phyloP scores from a whole-genome alignment of 1,140 invertebrate species.

The Eciton burchellii region DNA sequence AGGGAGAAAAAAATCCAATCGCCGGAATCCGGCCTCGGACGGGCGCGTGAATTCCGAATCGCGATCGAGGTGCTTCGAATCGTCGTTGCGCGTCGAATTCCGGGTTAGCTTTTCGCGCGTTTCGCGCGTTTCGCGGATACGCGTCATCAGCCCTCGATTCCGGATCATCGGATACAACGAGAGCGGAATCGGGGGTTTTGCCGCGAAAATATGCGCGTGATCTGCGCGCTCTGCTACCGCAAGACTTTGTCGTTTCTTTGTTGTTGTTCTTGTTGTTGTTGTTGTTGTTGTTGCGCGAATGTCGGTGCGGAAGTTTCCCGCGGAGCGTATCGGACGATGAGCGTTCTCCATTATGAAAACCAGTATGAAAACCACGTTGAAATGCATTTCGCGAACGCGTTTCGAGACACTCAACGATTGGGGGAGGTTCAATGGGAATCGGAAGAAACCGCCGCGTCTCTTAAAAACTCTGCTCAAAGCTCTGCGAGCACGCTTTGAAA shows the following conservation, averaged over 20 bases:
- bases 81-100: not conserved
- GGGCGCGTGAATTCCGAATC: conserved; percentile 13
- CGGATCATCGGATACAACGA: conserved; percentile 67
- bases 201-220: not conserved
- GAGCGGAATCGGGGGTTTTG: conserved; percentile 61
- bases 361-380: not conserved
- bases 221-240: not conserved
- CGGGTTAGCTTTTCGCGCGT: conserved; percentile 53
- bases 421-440: not conserved
- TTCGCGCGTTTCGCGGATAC: conserved; percentile 70
- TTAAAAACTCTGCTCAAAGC: not conserved
- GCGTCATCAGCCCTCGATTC: conserved; percentile 57
- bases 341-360: not conserved
- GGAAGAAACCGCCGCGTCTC: not conserved
- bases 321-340: not conserved
- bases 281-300: no score
- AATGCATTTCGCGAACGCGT: not conserved
- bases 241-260: not conserved
- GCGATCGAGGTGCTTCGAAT: conserved; percentile 24
- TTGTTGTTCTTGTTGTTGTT: no score
- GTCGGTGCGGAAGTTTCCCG: not conserved
- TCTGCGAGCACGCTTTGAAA: not conserved
- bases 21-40: conserved; percentile 27
- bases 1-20: conserved; percentile 63
- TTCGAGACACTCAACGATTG: not conserved